These are phyloP conservation scores for Brachionichthys hirsutus DNA, from an alignment of 2,113 vertebrate species.

Conservation along the genomic window DNA sequence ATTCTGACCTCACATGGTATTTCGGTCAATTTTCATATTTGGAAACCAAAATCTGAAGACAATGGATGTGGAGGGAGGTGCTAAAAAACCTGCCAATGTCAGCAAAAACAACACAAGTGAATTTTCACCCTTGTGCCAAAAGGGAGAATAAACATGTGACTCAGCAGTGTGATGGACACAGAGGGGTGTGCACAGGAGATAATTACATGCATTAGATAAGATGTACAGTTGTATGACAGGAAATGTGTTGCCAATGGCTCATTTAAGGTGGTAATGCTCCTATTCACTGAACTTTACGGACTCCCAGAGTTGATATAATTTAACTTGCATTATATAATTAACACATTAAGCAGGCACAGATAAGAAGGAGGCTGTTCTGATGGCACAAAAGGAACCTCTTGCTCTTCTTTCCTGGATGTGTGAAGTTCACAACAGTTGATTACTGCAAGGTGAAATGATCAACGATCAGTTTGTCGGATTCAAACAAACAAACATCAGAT, in stretches of 20 bases:
- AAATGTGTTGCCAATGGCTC: neutral
- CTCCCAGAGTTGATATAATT: neutral
- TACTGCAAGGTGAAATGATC: neutral
- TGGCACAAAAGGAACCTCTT: neutral
- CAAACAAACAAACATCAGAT: conserved; percentile 38
- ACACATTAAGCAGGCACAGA: neutral
- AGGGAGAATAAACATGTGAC: no score
- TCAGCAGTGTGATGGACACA: no score
- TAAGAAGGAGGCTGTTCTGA: neutral
- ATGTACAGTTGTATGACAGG: neutral
- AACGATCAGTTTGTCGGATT: neutral
- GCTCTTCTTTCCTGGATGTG: neutral
- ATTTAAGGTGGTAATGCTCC: neutral
- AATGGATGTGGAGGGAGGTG: no score
- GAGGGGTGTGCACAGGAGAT: neutral
- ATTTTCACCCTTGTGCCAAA: no score
- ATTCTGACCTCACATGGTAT: no score
- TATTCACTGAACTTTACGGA: neutral
- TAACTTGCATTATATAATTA: neutral
- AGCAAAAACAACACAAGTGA: no score
- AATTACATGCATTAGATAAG: neutral
- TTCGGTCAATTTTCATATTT: no score
- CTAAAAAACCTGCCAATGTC: no score
- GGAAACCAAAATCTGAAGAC: no score
- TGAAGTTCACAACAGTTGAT: neutral